Percentiles rank a stretch among this genome's conserved stretches.
Conservation (phyloP, 2,888 invertebrate genomes). For the Eristalinus aeneus region DNA sequence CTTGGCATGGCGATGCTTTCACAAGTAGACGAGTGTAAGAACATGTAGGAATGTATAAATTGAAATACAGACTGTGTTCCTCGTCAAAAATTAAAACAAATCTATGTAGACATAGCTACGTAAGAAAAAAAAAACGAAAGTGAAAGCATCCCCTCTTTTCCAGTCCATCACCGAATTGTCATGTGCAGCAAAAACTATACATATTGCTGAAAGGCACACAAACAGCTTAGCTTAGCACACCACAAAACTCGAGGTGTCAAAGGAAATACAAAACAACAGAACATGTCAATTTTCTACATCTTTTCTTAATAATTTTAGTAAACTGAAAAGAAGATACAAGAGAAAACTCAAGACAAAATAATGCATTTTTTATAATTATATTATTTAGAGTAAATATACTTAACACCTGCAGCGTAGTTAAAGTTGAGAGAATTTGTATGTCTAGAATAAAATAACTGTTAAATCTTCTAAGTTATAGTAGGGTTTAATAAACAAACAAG, state of each 20-base stretch:
- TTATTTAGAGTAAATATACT: conserved; percentile 62
- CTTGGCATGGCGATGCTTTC: conserved; percentile 4
- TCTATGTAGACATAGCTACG: not conserved
- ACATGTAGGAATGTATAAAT: not conserved
- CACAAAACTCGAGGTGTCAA: not conserved
- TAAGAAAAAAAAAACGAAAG: not conserved
- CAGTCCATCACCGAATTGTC: conserved; percentile 9
- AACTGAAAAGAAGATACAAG: conserved; percentile 5
- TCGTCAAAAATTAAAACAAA: not conserved
- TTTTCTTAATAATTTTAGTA: conserved; percentile 35
- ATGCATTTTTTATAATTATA: conserved; percentile 69
- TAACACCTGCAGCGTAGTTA: conserved; percentile 27
- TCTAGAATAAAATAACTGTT: conserved; percentile 22
- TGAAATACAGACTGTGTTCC: not conserved
- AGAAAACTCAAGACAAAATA: conserved; percentile 63
- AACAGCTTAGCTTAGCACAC: not conserved
- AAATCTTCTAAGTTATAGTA: conserved; percentile 15
- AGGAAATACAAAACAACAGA: not conserved
- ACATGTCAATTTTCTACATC: conserved; percentile 54
- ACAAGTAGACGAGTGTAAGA: not conserved
- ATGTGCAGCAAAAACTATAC: not conserved
- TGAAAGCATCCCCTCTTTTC: not conserved
- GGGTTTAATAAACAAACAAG: conserved; percentile 8
- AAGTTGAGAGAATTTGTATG: conserved; percentile 37
- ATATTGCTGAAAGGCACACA: conserved; percentile 4